Base-by-base conservation (phyloP, 2,888 invertebrate species). In the Ypsolopha sequella region DNA sequence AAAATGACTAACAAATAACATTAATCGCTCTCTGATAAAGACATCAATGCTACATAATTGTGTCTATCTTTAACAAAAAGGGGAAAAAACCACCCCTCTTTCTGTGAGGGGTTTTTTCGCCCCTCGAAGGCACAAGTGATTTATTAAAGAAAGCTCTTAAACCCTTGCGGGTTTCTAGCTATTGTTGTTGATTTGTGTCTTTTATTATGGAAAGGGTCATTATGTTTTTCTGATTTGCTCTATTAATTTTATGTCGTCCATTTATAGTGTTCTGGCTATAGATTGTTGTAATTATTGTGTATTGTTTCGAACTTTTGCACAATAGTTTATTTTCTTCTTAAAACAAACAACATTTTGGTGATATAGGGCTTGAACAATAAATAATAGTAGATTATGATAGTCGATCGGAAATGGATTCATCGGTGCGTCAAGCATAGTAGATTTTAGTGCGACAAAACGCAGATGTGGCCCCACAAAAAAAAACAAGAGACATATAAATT, bases 131-230 rank as follows among this genome's bases (percentile, higher is more conserved):
- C 45, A 6, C 9, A 39, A 39, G 74, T 84, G 84, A 84, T 85
- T 85, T 84, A 85, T 85, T 65, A 68, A 71, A 73, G 81, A 84
- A 84, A 80, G 85, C 84, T 82, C 73, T 85, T 85, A 85, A 84
- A 79, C 85, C 84, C 84, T 82, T 82, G 78, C 77, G 69, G 24
- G 64, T 68, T 60, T 59, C 59, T 54, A 41, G 24, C 44, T n/a
- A 64, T 78, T 73, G 66, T 67, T 59, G 63, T 52, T 48, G 34
- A 52, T 50, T 51, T 49, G 50, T 52, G 53, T 51, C 45, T 52
- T 55, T 41, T 53, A 51, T 52, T 51, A 52, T 38, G 38, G 9
- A 51, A 49, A 38, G 54, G 53, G 51, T 57, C 55, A 56, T 57
- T 55, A 55, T 50, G 46, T 10, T 34, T 10, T 36, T 38, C 38